Conservation (phyloP, 2,888 invertebrate genomes). For the Eurytoma adleriae region DNA sequence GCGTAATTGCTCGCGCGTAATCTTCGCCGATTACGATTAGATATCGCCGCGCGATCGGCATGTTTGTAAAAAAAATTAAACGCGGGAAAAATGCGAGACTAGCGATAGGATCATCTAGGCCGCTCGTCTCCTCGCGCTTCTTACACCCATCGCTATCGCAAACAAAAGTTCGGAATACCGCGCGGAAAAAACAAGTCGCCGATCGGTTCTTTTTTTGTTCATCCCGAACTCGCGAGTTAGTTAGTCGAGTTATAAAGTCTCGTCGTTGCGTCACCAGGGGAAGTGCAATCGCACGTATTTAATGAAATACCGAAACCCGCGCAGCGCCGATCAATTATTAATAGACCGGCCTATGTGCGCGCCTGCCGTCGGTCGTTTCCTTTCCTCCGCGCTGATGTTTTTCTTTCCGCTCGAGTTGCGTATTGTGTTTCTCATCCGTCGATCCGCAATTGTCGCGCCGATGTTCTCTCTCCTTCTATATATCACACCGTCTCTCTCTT, state of each 20-base stretch:
- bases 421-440: background rate
- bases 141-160: background rate
- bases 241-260: no score
- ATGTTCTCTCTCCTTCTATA: background rate
- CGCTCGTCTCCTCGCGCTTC: constrained; percentile 4
- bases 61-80: background rate
- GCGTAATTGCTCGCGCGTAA: constrained; percentile 5
- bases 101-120: constrained; percentile 37
- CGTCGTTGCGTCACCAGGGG: no score
- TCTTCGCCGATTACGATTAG: constrained; percentile 35
- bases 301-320: no score
- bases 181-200: background rate
- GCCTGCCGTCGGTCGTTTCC: no score
- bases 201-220: no score
- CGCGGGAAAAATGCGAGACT: background rate
- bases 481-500: background rate
- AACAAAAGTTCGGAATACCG: background rate
- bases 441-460: background rate
- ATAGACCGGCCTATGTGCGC: no score
- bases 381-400: background rate
- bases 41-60: background rate
- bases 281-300: no score
- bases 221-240: no score
- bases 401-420: background rate
- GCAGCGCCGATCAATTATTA: no score